These are phyloP conservation scores for Nephrotoma appendiculata DNA, from an alignment of 2,888 invertebrate species.

Conservation along the genomic window DNA sequence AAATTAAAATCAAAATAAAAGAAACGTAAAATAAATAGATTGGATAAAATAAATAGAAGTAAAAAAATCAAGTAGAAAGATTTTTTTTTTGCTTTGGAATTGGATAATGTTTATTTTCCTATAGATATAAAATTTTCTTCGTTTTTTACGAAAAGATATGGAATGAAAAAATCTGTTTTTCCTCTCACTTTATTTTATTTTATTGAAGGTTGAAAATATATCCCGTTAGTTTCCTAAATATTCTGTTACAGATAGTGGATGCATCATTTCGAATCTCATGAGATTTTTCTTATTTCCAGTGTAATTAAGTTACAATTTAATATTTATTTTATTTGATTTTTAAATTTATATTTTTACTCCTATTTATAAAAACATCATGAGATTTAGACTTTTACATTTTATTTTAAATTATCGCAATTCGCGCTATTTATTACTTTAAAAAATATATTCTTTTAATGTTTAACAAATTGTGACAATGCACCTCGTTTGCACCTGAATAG, in stretches of 20 bases:
- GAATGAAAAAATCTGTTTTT: neutral
- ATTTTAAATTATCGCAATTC: neutral
- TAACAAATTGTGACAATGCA: neutral
- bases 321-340: neutral
- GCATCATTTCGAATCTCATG: neutral
- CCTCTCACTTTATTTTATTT: neutral
- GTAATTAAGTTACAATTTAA: neutral
- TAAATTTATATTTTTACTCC: neutral
- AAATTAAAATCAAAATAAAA: constrained; percentile 23
- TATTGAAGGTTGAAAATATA: neutral
- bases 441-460: neutral
- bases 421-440: neutral
- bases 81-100: neutral
- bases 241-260: neutral
- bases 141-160: neutral
- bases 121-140: neutral
- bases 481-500: neutral
- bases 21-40: constrained; percentile 33
- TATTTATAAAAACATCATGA: neutral
- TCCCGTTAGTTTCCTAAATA: neutral
- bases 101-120: neutral
- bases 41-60: constrained; percentile 37
- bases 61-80: constrained; percentile 7
- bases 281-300: neutral
- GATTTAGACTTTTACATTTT: neutral